phyloP scores from a whole-genome alignment of 2,797 vertebrate genomes.

The Lagorchestes hirsutus region DNA sequence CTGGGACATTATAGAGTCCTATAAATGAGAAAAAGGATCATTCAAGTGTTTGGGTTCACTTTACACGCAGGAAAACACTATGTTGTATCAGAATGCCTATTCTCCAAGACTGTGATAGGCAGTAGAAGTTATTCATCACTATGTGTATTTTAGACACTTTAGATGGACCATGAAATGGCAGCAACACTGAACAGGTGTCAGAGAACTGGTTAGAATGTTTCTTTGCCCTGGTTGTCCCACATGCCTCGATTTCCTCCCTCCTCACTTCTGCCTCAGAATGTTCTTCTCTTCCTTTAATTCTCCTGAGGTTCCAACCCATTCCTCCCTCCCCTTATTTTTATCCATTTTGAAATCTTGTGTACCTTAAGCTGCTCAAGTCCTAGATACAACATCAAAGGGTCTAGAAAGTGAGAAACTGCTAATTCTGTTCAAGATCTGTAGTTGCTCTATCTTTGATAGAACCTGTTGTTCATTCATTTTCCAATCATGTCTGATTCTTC shows the following conservation, averaged over 20 bases:
- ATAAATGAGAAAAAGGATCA: not conserved
- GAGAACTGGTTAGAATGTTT: not conserved
- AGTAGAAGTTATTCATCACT: not conserved
- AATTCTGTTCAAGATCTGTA: not conserved
- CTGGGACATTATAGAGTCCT: not conserved
- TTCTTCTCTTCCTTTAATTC: not conserved
- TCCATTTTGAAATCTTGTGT: not conserved
- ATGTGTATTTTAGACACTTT: not conserved
- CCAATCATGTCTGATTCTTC: not conserved
- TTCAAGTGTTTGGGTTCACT: not conserved
- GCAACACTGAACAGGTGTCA: not conserved
- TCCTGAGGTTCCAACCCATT: not conserved
- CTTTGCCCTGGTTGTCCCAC: not conserved
- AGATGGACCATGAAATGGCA: no score
- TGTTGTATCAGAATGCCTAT: not conserved
- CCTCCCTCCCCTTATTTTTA: not conserved
- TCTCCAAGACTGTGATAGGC: not conserved
- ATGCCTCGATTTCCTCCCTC: not conserved
- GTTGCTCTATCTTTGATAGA: not conserved
- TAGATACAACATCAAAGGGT: not conserved
- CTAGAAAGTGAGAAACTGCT: not conserved
- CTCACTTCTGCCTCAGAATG: not conserved
- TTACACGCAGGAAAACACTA: not conserved
- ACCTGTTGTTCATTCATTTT: not conserved
- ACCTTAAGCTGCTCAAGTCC: not conserved